These are phyloP conservation scores for Myotis vivesi DNA, from an alignment of 2,797 vertebrate species.

Conservation along the genomic window DNA sequence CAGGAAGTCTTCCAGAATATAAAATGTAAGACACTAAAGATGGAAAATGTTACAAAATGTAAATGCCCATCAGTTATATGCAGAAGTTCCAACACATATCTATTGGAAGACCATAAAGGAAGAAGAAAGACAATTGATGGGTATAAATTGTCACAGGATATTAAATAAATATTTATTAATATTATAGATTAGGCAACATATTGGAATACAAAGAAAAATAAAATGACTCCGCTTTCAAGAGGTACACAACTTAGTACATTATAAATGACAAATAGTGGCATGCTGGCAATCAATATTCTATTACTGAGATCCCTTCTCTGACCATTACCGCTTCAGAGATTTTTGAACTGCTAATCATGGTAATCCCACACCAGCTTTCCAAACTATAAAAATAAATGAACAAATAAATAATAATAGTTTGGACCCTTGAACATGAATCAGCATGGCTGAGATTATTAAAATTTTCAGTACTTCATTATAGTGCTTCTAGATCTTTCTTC, in stretches of 20 bases:
- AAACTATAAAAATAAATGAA: not conserved
- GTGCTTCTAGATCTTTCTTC: not conserved
- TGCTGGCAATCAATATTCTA: not conserved
- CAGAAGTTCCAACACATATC: not conserved
- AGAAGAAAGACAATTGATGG: not conserved
- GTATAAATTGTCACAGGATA: not conserved
- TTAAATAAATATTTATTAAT: not conserved
- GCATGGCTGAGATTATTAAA: not conserved
- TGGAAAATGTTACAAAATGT: not conserved
- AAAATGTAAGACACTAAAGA: not conserved
- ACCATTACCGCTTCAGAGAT: not conserved
- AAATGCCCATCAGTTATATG: not conserved
- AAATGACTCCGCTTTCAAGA: not conserved
- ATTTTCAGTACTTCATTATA: not conserved
- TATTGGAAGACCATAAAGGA: not conserved
- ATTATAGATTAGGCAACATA: not conserved
- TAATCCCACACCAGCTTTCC: not conserved
- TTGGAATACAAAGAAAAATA: not conserved
- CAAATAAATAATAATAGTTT: not conserved
- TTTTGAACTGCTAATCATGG: not conserved
- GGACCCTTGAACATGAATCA: not conserved
- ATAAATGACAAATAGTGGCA: not conserved
- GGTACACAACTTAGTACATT: not conserved
- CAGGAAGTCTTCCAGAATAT: not conserved
- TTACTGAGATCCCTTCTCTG: not conserved